Base-by-base conservation (phyloP, 2,113 vertebrate species). In the Bujurquina vittata region DNA sequence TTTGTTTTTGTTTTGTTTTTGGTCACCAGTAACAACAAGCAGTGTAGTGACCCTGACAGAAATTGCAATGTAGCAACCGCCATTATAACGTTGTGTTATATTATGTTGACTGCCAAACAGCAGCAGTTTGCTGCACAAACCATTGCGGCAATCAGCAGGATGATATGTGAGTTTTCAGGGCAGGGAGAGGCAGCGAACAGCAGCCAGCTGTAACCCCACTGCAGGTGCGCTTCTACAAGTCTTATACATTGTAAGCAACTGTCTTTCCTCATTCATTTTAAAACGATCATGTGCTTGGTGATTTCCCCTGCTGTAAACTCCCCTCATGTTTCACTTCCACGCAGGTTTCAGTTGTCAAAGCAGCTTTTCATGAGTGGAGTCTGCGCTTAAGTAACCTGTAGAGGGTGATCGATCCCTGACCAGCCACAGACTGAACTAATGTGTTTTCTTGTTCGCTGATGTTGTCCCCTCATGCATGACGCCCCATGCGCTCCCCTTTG, bases 231-330 rank as follows among this genome's bases (percentile, higher is more conserved):
- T 12, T 49, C 26, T 61, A 23, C n/a, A 31, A 20, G 12, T 23
- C 29, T 76, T 61, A 57, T 17, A n/a, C 10, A 65, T 67, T 75
- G 58, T 22, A 62, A 72, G 86, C 46, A 76, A 72, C 31, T 14
- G 22, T 65, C 23, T 56, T 20, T 78, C 33, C 18, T 75, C 23
- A 75, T 74, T 89, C 15, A n/a, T 54, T 65, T 77, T 72, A 2
- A 79, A 75, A 59, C 2, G 4, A 80, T 78, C 11, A 10, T 23
- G 46, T 54, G 35, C 18, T 10, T 22, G 83, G 83, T 88, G 23
- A 77, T 87, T 90, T 82, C 85, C 84, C 55, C 4, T 65, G 20
- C 40, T 35, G 84, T 92, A 84, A 91, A 89, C 81, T 83, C 81
- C 73, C 77, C 69, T 86, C 4, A 10, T 73, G 77, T 80, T 67